Evolutionary conservation across 1,140 invertebrate species (phyloP).

Genomic region (Ctenoplectra terminalis): DNA sequence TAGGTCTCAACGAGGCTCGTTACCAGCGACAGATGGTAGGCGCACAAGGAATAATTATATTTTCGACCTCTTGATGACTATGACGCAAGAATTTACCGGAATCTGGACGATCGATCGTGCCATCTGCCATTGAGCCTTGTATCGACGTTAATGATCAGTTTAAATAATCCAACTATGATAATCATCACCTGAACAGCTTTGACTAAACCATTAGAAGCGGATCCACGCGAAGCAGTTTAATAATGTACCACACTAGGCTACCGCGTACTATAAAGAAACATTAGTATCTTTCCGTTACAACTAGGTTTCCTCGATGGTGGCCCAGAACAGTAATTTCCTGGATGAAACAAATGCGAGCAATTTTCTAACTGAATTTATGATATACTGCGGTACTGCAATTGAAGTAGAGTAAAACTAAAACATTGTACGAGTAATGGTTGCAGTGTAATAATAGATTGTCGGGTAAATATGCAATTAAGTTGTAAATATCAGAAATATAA

Average conservation of each 20-base stretch:
- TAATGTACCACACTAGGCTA: no score
- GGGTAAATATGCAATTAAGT: neutral
- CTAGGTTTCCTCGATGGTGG: neutral
- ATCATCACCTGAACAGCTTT: neutral
- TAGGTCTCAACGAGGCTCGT: neutral
- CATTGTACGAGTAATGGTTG: neutral
- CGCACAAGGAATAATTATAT: neutral
- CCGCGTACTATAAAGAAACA: neutral
- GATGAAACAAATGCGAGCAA: neutral
- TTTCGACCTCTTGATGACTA: neutral
- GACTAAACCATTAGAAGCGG: neutral
- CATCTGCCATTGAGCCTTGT: neutral
- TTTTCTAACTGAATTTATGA: neutral
- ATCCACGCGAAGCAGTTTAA: neutral
- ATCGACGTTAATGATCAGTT: constrained; percentile 5
- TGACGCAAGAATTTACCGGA: neutral
- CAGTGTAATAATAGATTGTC: neutral
- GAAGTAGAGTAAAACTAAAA: neutral
- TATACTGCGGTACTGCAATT: neutral
- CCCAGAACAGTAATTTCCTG: neutral
- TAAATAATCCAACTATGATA: neutral
- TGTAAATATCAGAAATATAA: neutral
- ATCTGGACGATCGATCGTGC: neutral
- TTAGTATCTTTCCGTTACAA: neutral
- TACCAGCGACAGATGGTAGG: neutral